phyloP scores from a whole-genome alignment of 2,797 vertebrate genomes.

The Urosaurus nigricauda region DNA sequence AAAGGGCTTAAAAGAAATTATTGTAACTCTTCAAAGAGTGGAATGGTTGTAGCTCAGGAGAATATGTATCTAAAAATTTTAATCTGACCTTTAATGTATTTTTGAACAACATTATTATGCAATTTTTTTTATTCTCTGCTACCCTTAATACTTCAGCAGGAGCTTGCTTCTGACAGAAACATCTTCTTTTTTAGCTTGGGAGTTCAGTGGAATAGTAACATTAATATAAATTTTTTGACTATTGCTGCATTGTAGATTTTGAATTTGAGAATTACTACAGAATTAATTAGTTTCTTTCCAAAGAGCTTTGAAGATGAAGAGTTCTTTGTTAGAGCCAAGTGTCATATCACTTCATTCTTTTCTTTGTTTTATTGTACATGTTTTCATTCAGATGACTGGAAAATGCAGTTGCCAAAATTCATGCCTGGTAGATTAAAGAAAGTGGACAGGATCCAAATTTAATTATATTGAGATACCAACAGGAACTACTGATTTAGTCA shows the following conservation, averaged over 20 bases:
- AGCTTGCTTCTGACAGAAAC: constrained; percentile 33
- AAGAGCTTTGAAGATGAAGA: constrained; percentile 46
- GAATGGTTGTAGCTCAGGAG: constrained; percentile 42
- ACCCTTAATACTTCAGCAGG: constrained; percentile 35
- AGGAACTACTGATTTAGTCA: too few species aligned
- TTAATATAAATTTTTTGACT: constrained; percentile 55
- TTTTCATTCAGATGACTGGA: constrained; percentile 4
- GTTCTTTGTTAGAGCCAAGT: neutral
- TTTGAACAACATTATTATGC: constrained; percentile 47
- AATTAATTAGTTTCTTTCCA: constrained; percentile 57
- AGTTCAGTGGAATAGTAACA: constrained; percentile 49
- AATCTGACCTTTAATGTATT: constrained; percentile 47
- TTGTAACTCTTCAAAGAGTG: constrained; percentile 33
- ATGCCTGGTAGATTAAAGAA: neutral
- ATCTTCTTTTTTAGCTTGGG: constrained; percentile 48
- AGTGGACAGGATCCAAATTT: neutral
- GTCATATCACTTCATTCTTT: neutral
- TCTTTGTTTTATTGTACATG: constrained; percentile 40
- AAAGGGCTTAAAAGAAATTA: constrained; percentile 32
- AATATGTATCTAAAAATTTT: constrained; percentile 38
- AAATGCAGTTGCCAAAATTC: neutral
- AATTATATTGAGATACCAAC: too few species aligned
- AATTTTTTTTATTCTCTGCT: constrained; percentile 49
- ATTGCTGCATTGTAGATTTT: constrained; percentile 5
- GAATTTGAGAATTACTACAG: constrained; percentile 43